Conservation (phyloP, 30 jellyfish, hydroid and myxozoan species). For the Cassiopea andromeda region DNA sequence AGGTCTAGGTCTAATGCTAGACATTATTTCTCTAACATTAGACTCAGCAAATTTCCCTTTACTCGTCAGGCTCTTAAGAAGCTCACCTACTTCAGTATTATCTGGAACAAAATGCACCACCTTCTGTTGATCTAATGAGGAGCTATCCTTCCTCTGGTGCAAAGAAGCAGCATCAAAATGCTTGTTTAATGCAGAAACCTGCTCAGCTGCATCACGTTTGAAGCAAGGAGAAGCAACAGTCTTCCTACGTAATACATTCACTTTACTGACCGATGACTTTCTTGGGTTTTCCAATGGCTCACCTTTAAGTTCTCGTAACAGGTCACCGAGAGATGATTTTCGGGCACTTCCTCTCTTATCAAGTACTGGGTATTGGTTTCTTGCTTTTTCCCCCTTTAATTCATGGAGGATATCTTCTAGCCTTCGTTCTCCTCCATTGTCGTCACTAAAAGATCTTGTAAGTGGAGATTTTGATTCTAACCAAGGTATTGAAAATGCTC, state of each 20-base stretch:
- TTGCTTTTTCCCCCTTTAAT: not conserved
- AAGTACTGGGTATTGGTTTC: conserved; percentile 8
- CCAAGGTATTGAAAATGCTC: not conserved
- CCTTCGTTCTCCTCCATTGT: not conserved
- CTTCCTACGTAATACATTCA: not conserved
- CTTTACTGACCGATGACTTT: not conserved
- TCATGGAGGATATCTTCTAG: not conserved
- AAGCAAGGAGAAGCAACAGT: no score
- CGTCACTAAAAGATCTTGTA: not conserved
- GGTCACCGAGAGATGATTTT: not conserved
- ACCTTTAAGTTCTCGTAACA: conserved; percentile 21
- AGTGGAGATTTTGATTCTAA: not conserved
- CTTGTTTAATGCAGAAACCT: conserved; percentile 45
- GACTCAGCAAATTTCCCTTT: conserved; percentile 20
- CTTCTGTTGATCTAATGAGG: not conserved
- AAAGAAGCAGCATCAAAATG: conserved; percentile 27
- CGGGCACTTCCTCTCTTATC: not conserved
- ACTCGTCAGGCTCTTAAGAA: conserved; percentile 30
- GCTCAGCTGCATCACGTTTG: conserved; percentile 8
- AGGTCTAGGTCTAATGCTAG: conserved; percentile 20
- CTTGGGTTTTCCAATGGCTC: not conserved
- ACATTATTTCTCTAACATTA: conserved; percentile 45
- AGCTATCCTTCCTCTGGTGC: not conserved
- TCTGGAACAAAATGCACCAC: conserved; percentile 43
- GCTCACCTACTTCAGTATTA: conserved; percentile 66